phyloP scores from a whole-genome alignment of 2,888 invertebrate genomes.

The Leptogaster cylindrica region DNA sequence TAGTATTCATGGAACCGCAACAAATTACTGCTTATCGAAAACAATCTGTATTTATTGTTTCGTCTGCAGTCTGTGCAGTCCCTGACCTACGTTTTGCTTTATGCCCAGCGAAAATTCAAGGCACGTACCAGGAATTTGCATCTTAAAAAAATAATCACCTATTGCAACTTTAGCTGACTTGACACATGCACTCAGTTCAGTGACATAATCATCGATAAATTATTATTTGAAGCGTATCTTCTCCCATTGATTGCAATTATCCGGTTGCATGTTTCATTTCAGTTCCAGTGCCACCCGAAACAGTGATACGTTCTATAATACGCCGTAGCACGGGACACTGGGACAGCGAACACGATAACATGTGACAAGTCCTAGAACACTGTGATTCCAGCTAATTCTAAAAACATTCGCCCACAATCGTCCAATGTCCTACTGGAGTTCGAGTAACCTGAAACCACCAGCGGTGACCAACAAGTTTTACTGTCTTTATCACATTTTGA shows the following conservation, averaged over 20 bases:
- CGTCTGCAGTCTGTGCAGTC: not conserved
- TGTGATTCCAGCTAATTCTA: not conserved
- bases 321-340: not conserved
- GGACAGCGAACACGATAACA: not conserved
- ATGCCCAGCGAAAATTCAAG: not conserved
- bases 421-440: conserved; percentile 10
- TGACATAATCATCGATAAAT: conserved; percentile 29
- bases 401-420: conserved; percentile 30
- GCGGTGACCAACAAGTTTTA: conserved; percentile 10
- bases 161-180: not conserved
- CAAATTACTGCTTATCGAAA: conserved; percentile 20
- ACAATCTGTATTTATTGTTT: conserved; percentile 29
- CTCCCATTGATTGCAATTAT: conserved; percentile 19
- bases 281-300: not conserved
- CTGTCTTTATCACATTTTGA: conserved; percentile 36
- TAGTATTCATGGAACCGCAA: conserved; percentile 1
- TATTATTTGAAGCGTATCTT: conserved; percentile 1
- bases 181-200: conserved; percentile 7
- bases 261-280: conserved; percentile 10
- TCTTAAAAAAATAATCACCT: conserved; percentile 3
- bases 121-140: conserved; percentile 23
- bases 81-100: conserved; percentile 16
- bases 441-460: conserved; percentile 18
- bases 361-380: too few species aligned
- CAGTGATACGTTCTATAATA: conserved; percentile 4